Conservation (phyloP, 2,888 invertebrate species). For the Piscicola geometra region DNA sequence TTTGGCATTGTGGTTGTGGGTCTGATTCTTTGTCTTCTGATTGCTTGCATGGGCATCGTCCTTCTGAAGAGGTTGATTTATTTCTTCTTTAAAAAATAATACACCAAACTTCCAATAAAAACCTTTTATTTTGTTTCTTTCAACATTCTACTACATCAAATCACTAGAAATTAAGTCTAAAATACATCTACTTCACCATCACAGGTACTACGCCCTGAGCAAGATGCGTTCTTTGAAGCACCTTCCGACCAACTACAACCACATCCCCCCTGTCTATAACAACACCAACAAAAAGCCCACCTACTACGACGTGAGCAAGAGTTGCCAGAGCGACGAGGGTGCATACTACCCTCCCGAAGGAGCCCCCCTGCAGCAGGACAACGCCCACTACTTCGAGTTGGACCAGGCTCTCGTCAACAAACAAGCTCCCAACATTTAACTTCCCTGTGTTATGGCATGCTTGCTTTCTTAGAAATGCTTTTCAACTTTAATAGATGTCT, state of each 20-base stretch:
- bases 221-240: slow-evolving; percentile 17
- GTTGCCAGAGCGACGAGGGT: neutral
- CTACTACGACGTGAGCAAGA: slow-evolving; percentile 4
- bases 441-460: no score
- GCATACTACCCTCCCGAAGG: slow-evolving; percentile 4
- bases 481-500: no score
- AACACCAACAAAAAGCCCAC: neutral
- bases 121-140: no score
- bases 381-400: slow-evolving; percentile 26
- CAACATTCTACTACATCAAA: no score
- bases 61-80: slow-evolving; percentile 17
- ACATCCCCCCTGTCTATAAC: slow-evolving; percentile 17
- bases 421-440: slow-evolving; percentile 17
- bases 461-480: no score
- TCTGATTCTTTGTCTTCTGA: neutral
- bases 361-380: neutral
- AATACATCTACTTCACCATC: no score
- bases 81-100: no score
- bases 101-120: neutral
- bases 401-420: slow-evolving; percentile 29
- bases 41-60: slow-evolving; percentile 21
- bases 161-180: no score
- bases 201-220: slow-evolving; percentile 26
- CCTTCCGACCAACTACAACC: neutral
- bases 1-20: slow-evolving; percentile 17